Conservation (phyloP, 2,888 invertebrate genomes). For the Cataglyphis livida region DNA sequence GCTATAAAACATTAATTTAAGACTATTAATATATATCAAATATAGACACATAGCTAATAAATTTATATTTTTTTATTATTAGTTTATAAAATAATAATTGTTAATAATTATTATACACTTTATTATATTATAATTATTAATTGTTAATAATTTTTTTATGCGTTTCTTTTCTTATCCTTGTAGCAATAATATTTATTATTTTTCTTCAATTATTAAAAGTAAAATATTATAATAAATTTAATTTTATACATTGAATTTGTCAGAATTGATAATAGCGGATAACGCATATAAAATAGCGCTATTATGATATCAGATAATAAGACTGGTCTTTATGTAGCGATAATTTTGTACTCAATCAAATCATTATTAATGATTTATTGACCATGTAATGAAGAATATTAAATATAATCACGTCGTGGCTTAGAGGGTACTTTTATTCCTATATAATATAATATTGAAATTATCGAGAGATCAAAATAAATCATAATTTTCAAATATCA, state of each 20-base stretch:
- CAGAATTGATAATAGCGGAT: neutral
- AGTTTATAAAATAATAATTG: neutral
- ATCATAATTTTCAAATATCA: neutral
- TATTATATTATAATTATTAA: neutral
- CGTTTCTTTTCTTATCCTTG: neutral
- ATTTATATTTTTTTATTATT: neutral
- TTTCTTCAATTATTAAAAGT: neutral
- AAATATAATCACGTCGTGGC: neutral
- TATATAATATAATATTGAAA: constrained; percentile 3
- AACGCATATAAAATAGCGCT: constrained; percentile 10
- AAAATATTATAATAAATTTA: neutral
- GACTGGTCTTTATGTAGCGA: neutral
- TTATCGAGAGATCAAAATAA: neutral
- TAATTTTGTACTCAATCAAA: constrained; percentile 35
- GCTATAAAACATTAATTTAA: neutral
- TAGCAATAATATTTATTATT: neutral
- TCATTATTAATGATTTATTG: constrained; percentile 6
- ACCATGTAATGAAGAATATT: neutral
- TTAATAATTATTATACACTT: neutral
- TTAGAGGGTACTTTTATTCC: neutral
- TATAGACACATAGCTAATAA: neutral
- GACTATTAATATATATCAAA: neutral
- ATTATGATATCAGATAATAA: constrained; percentile 13
- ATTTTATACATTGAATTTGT: neutral
- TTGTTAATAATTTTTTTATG: neutral